Evolutionary conservation across 92 coral and sea anemone genomes (phyloP), one percentile per base, ranked within the genome.

Genomic region (Palythoa heliodiscus): DNA sequence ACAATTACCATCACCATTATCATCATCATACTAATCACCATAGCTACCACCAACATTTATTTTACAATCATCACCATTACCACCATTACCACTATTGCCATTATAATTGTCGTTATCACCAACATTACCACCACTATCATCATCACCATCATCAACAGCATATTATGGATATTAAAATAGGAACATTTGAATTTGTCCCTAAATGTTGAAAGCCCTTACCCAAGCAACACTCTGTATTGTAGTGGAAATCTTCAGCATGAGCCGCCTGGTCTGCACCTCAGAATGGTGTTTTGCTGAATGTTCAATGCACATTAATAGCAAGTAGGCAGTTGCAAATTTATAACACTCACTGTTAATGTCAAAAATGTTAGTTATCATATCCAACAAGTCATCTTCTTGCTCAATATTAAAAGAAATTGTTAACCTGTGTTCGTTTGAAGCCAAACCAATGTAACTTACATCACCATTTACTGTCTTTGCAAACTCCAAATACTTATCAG

Each of bases 161-260:
- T 43, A 43, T 43, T 3, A 43, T 43, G 7, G 35, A 43, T 43
- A 43, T 43, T 43, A 43, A 43, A 43, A 43, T 25, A 47, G 55
- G 50, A 16, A 71, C 47, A 29, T 2, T 67, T 7, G 6, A 43
- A 43, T 43, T 43, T 3, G 50, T 8, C 50, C 6, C 50, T 35
- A 4, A 13, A 19, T 60, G 6, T 29, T 48, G 29, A 16, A 78
- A 39, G 47, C 29, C 37, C 98, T 90, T 86, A 97, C 99, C 93
- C 96, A 95, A 20, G 97, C 99, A 58, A 93, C 88, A 60, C 87
- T 95, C 83, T 97, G 99, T 63, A 94, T 95, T n/a, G 92, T 88
- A 55, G 91, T 94, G 5, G 98, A 89, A 35, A 94, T 90, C 87
- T 94, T 97, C 85, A 97, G 55, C 80, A 97, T 88, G 60, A 97